Conservation (phyloP, 2,797 vertebrate species). For the Acrossocheilus wenchowensis region DNA sequence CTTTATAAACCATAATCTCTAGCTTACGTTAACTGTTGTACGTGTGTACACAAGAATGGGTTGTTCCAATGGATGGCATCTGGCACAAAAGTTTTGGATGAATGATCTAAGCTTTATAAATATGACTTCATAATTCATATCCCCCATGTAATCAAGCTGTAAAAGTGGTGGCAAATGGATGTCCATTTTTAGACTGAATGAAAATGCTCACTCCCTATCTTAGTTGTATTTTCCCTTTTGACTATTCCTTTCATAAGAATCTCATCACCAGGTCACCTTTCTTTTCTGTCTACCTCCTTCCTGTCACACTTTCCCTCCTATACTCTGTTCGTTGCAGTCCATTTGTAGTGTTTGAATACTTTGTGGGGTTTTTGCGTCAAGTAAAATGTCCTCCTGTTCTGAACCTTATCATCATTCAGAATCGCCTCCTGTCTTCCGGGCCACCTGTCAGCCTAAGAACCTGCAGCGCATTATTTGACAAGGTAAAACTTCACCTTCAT, state of each 20-base stretch:
- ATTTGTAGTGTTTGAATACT: constrained; percentile 51
- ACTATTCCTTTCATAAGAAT: constrained; percentile 1
- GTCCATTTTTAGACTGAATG: not conserved
- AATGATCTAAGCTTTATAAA: not conserved
- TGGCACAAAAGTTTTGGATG: not conserved
- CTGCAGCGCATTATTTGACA: constrained; percentile 86
- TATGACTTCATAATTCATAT: not conserved
- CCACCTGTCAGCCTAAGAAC: constrained; percentile 86
- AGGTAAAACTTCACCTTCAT: constrained; percentile 74
- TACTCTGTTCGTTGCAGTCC: constrained; percentile 1
- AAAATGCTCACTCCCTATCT: not conserved
- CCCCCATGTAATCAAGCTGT: not conserved
- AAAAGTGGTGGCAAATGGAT: not conserved
- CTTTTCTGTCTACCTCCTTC: not conserved
- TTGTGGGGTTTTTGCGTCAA: constrained; percentile 73
- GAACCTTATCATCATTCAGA: constrained; percentile 83
- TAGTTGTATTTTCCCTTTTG: not conserved
- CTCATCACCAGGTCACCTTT: constrained; percentile 31
- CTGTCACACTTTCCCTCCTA: not conserved
- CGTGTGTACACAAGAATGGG: too few relatives aligned
- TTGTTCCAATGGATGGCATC: too few relatives aligned
- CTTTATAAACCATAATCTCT: too few relatives aligned
- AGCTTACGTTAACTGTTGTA: too few relatives aligned
- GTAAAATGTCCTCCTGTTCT: constrained; percentile 64
- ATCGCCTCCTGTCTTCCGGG: constrained; percentile 85